Percentiles rank a stretch among this genome's conserved stretches.
phyloP scores from a whole-genome alignment of 2,113 vertebrate species.

The Barbus barbus region DNA sequence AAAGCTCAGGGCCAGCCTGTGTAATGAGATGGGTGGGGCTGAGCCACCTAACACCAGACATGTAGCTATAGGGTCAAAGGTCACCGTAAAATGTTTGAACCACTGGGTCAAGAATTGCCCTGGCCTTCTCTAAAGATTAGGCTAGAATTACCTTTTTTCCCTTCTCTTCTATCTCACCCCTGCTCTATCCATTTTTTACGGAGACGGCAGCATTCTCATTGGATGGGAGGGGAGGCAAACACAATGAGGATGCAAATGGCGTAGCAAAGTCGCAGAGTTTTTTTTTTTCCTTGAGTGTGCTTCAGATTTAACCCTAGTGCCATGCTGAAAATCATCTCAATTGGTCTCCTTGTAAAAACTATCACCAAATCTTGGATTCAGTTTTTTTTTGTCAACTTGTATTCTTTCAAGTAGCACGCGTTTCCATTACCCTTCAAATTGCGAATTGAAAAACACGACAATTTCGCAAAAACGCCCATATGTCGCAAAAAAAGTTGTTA shows the following conservation, averaged over 20 bases:
- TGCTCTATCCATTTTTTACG: slow-evolving; percentile 59
- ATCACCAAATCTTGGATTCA: not conserved
- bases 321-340: not conserved
- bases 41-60: slow-evolving; percentile 67
- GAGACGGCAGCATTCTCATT: slow-evolving; percentile 57
- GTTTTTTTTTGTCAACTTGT: no score
- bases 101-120: slow-evolving; percentile 72
- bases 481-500: no score
- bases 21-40: slow-evolving; percentile 39
- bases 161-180: slow-evolving; percentile 59
- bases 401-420: no score
- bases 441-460: no score
- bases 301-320: not conserved
- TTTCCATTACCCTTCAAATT: no score
- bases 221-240: slow-evolving; percentile 56
- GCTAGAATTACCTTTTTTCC: slow-evolving; percentile 70
- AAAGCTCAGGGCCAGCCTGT: slow-evolving; percentile 44
- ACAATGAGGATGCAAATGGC: not conserved
- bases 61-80: slow-evolving; percentile 73
- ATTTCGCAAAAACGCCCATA: no score
- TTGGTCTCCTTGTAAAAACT: no score
- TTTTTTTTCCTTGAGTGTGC: not conserved
- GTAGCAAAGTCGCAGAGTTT: not conserved
- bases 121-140: slow-evolving; percentile 73
- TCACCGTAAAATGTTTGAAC: slow-evolving; percentile 76